Percentiles rank a stretch among this genome's conserved stretches.
Evolutionary conservation across 1,140 invertebrate genomes (phyloP).

Genomic region (Drosophila ironensis): DNA sequence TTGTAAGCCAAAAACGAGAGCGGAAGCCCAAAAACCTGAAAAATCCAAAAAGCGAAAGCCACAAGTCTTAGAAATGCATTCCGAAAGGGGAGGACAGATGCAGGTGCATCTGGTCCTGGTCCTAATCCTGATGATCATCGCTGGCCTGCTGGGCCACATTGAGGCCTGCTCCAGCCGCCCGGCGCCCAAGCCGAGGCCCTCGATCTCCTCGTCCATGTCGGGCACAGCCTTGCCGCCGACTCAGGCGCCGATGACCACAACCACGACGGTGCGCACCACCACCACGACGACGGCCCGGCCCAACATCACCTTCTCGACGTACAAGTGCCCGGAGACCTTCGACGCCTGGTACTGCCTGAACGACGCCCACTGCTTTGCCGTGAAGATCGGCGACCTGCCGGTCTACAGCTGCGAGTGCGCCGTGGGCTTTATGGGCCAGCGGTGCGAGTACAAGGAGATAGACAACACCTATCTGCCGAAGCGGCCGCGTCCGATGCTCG

Average conservation of each 20-base stretch:
- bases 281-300: slow-evolving; percentile 87
- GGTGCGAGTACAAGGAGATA: slow-evolving; percentile 96
- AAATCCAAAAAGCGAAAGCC: too few species aligned
- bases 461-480: slow-evolving; percentile 93
- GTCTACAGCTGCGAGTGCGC: slow-evolving; percentile 97
- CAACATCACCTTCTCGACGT: slow-evolving; percentile 97
- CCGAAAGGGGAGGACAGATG: slow-evolving; percentile 35
- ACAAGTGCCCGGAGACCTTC: slow-evolving; percentile 94
- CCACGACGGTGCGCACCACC: slow-evolving; percentile 83
- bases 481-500: slow-evolving; percentile 92
- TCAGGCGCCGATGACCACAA: slow-evolving; percentile 35
- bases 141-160: slow-evolving; percentile 64
- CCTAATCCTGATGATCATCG: slow-evolving; percentile 38
- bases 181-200: slow-evolving; percentile 89
- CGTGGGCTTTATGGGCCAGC: slow-evolving; percentile 95
- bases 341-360: slow-evolving; percentile 97
- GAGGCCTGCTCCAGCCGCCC: slow-evolving; percentile 93
- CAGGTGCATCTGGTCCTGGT: slow-evolving; percentile 21
- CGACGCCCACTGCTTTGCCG: slow-evolving; percentile 95
- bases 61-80: slow-evolving; percentile 29
- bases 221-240: slow-evolving; percentile 82
- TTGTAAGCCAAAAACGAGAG: slow-evolving; percentile 43
- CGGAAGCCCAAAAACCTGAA: slow-evolving; percentile 28
- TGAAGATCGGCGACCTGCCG: slow-evolving; percentile 94
- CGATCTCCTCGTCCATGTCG: slow-evolving; percentile 69